Evolutionary conservation across 2,113 vertebrate species (phyloP).

Genomic region (Otus sunia): DNA sequence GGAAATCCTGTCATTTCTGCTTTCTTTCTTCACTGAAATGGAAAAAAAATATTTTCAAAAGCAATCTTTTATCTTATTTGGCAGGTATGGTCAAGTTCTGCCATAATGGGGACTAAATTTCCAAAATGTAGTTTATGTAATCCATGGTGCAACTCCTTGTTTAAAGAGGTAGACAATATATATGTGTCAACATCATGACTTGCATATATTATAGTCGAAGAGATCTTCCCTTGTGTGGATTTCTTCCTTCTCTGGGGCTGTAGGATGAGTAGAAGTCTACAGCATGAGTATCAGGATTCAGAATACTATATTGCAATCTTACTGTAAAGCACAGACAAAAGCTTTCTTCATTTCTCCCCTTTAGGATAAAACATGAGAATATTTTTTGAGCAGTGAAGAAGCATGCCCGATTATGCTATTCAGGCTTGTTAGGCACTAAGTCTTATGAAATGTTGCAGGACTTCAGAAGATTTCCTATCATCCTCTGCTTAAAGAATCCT

Average conservation of each 20-base stretch:
- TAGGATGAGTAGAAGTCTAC: background rate
- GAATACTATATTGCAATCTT: background rate
- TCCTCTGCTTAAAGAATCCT: background rate
- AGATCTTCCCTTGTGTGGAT: background rate
- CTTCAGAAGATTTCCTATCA: background rate
- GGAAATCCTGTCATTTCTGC: background rate
- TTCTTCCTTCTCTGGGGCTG: background rate
- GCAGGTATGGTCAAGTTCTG: background rate
- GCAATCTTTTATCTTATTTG: background rate
- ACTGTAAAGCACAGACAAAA: background rate
- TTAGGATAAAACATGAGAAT: background rate
- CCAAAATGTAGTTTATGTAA: background rate
- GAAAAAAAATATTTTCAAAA: background rate
- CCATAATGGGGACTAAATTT: background rate
- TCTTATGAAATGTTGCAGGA: background rate
- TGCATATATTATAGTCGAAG: background rate
- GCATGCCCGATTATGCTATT: background rate
- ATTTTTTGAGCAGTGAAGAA: background rate
- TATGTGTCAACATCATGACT: background rate
- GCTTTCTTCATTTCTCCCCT: background rate
- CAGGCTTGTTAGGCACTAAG: background rate
- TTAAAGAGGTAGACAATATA: background rate
- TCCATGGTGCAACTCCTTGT: background rate
- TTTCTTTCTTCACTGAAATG: background rate
- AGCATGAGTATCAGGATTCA: background rate